Base-by-base conservation (phyloP, 2,797 vertebrate genomes). In the Austrolebias charrua region DNA sequence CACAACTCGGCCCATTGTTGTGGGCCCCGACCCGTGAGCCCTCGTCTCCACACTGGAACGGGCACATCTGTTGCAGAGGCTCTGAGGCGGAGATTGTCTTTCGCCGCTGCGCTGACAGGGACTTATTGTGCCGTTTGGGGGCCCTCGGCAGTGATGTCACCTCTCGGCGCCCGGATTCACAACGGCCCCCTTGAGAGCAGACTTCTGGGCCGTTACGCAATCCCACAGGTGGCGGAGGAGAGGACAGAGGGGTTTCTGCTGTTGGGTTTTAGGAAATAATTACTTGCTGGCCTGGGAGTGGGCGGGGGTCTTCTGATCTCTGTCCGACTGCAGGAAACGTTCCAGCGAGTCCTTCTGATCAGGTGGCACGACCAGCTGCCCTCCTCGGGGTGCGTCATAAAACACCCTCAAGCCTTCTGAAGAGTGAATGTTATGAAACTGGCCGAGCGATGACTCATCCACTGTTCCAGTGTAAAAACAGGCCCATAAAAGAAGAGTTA, bases 41-140 rank as follows among this genome's bases (percentile, higher is more conserved):
- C 85, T 83, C 75, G 81, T 69, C 57, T 82, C 85, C 57, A 69
- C 64, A 57, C 76, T 85, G 87, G 75, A 84, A 71, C 38, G 67
- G 84, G 66, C 87, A 87, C 89, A 90, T 89, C 88, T 87, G 90
- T 88, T 81, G 79, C 83, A 76, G 76, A 51, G 80, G 67, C 80
- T 90, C 86, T 82, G 74, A 88, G 78, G 85, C 86, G 75, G 76
- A 88, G 85, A 89, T 90, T 90, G 85, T 90, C 79, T 91, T 88
- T 82, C 78, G 44, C 62, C 61, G 16, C 10, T 9, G 31, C 60
- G 75, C 73, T 78, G 86, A 86, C 86, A 90, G 84, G 82, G 84
- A 85, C 62, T 65, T 78, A 89, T 91, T 91, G 86, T 89, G 81
- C 79, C 56, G 68, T 73, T 58, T 13, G 53, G 71, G 70, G 74